Conservation (phyloP, 2,797 vertebrate genomes). For the Podarcis lilfordi region DNA sequence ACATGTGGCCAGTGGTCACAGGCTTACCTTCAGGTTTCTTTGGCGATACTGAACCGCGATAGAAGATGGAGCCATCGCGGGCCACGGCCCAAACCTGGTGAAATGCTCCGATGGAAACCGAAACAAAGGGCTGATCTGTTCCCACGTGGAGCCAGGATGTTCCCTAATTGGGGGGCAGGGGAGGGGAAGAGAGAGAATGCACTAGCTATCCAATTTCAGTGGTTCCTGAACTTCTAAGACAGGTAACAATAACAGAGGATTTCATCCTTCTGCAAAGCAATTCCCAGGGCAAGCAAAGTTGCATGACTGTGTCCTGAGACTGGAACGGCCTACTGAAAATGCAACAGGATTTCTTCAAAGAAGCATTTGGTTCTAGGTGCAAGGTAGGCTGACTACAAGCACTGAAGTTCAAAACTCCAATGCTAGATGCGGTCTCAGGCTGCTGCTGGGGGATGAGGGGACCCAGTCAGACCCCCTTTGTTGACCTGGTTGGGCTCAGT, state of each 20-base stretch:
- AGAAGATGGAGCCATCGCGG: slow-evolving; percentile 93
- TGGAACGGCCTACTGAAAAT: background rate
- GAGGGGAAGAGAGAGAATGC: background rate
- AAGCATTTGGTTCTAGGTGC: background rate
- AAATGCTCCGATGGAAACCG: slow-evolving; percentile 89
- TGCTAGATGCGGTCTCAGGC: too few species aligned
- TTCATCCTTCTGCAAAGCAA: background rate
- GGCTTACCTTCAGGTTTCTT: slow-evolving; percentile 86
- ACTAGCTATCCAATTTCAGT: background rate
- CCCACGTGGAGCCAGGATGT: slow-evolving; percentile 96
- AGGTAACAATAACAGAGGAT: background rate
- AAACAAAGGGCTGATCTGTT: slow-evolving; percentile 95
- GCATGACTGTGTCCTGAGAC: background rate
- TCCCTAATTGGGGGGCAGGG: slow-evolving; percentile 78
- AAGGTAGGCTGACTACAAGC: background rate
- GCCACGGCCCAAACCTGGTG: slow-evolving; percentile 95
- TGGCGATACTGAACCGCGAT: slow-evolving; percentile 89
- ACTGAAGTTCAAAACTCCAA: background rate
- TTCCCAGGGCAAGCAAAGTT: background rate
- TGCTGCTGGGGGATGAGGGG: too few species aligned
- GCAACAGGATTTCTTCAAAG: background rate
- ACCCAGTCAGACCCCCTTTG: background rate
- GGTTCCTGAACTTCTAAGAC: too few species aligned
- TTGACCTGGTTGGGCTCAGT: background rate
- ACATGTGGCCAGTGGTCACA: fast-evolving